Percentiles rank a stretch among this genome's conserved stretches.
Conservation (phyloP, 64 coral and sea anemone species). For the Stichodactyla mertensii region DNA sequence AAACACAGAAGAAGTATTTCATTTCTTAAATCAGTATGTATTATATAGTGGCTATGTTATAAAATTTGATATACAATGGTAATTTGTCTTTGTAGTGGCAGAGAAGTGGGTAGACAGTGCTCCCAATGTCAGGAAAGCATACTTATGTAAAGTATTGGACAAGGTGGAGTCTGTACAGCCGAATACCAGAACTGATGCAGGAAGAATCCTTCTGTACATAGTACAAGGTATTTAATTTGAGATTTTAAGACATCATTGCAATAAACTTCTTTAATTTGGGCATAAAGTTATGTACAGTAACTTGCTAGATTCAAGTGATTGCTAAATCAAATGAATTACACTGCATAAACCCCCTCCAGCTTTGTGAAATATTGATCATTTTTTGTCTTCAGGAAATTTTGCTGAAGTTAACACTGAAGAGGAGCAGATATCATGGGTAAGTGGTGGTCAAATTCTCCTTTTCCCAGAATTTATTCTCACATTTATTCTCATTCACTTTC, state of each 20-base stretch:
- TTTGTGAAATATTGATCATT: background rate
- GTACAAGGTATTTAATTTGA: slow-evolving; percentile 59
- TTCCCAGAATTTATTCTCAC: too few species aligned
- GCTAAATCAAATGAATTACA: too few species aligned
- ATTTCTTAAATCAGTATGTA: too few species aligned
- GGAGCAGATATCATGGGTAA: slow-evolving; percentile 73
- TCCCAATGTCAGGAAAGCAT: background rate
- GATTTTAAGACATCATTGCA: background rate
- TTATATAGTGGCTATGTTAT: too few species aligned
- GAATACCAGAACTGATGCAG: slow-evolving; percentile 52
- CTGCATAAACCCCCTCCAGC: too few species aligned
- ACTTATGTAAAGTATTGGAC: slow-evolving; percentile 16
- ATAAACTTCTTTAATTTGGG: background rate
- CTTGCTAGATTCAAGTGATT: too few species aligned
- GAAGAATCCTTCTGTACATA: slow-evolving; percentile 79
- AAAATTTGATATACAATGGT: too few species aligned
- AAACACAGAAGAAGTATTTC: too few species aligned
- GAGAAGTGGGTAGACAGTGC: slow-evolving; percentile 8
- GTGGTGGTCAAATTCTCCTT: background rate
- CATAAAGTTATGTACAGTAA: too few species aligned
- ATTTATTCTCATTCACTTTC: too few species aligned
- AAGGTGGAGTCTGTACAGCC: slow-evolving; percentile 58
- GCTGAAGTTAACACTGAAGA: slow-evolving; percentile 75
- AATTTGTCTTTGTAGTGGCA: background rate
- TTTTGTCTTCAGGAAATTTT: slow-evolving; percentile 62